Base-by-base conservation (phyloP, 2,113 vertebrate species). In the Lophius piscatorius region DNA sequence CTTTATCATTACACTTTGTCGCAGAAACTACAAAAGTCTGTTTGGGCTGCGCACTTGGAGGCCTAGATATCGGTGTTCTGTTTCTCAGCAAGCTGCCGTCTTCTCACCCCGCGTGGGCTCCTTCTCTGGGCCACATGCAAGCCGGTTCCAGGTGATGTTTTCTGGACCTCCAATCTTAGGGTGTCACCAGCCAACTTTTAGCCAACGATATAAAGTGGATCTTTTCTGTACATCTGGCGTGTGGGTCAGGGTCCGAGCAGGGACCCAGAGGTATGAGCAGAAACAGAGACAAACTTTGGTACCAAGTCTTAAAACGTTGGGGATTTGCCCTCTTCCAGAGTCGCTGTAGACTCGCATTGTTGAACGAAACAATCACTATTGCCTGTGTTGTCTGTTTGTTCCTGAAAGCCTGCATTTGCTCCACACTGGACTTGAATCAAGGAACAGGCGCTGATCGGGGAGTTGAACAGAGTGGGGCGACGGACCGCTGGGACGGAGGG, bases 281-380 rank as follows among this genome's bases (percentile, higher is more conserved):
- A 80, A 73, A 81, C 63, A 51, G 63, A 59, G 65, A 71, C 56
- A 61, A 70, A 70, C 64, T 88, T 86, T 41, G 82, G 85, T 90
- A 89, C 89, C 56, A 87, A 86, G 88, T 91, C 88, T 90, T 90
- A 90, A 88, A 76, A 50, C 51, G n/a, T 70, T 16, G 24, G 70
- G 46, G 63, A 75, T 52, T 57, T 33, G 45, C 71, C 62, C 74
- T 82, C 76, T 87, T 85, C 85, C 81, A 82, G 86, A 84, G 85
- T 89, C 82, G 22, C 76, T 60, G 52, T 17, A 64, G 83, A 85
- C 77, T 84, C 68, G 0, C 57, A 35, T 87, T 77, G 78, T 82
- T 84, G 80, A 84, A 79, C 76, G 69, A 74, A 86, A 88, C 88
- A 91, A 91, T 92, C 90, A 90, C 89, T 89, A 85, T 85, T 89